A percentile compares a stretch with the other conserved stretches of the same genome.
Conservation (phyloP, 2,888 invertebrate genomes). For the Phortica okadai region DNA sequence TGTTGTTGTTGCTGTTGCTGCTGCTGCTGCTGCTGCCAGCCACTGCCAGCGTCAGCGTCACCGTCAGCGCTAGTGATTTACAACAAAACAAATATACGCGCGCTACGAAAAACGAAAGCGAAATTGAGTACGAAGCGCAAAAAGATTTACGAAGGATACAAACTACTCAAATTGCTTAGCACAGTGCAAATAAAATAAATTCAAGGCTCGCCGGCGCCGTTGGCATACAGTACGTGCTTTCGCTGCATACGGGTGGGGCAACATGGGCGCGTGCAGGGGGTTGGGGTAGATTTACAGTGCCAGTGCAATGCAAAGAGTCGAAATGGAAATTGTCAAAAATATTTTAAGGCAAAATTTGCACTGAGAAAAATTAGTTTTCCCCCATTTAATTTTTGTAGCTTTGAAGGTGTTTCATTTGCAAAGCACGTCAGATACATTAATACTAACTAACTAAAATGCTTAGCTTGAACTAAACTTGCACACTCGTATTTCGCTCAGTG, state of each 20-base stretch:
- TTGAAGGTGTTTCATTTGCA: neutral
- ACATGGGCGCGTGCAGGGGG: neutral
- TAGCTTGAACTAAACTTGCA: too few species aligned
- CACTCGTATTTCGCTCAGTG: constrained; percentile 1
- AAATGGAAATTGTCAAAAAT: constrained; percentile 24
- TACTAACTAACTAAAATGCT: too few species aligned
- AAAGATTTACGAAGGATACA: constrained; percentile 71
- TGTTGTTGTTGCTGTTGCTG: neutral
- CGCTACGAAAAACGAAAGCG: constrained; percentile 38
- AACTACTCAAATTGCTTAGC: constrained; percentile 70
- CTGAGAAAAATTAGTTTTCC: neutral
- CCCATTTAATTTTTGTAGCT: neutral
- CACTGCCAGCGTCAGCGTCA: constrained; percentile 51
- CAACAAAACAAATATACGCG: constrained; percentile 70
- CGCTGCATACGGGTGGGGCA: neutral
- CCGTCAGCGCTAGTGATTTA: constrained; percentile 67
- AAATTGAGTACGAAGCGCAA: constrained; percentile 53
- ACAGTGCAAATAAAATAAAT: constrained; percentile 69
- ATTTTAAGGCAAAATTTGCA: constrained; percentile 10
- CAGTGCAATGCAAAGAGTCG: constrained; percentile 12
- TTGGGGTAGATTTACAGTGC: neutral
- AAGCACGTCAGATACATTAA: neutral
- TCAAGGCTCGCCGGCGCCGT: constrained; percentile 35
- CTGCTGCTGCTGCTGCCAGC: constrained; percentile 20
- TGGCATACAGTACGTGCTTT: constrained; percentile 14